phyloP scores from a whole-genome alignment of 2,888 invertebrate species.

The Brachyopa scutellaris region DNA sequence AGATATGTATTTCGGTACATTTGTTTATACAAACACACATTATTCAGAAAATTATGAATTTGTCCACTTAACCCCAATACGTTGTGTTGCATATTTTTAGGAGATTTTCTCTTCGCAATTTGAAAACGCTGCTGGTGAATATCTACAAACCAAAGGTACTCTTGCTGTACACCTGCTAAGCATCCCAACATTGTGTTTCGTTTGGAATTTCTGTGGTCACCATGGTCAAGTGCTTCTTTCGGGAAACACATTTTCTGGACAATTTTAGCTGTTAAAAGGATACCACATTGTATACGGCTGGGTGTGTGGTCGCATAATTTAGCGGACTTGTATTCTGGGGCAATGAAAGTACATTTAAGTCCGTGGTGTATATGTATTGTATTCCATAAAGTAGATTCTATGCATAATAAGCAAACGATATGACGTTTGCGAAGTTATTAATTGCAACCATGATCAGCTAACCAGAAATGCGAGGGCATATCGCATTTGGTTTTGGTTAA shows the following conservation, averaged over 20 bases:
- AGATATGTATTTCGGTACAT: no score
- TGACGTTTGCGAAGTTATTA: constrained; percentile 39
- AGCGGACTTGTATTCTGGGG: constrained; percentile 40
- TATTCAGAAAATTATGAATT: no score
- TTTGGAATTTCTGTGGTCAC: constrained; percentile 19
- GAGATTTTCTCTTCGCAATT: constrained; percentile 10
- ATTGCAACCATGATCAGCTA: constrained; percentile 31
- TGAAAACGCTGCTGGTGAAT: not conserved
- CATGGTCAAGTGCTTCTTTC: constrained; percentile 27
- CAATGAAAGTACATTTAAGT: constrained; percentile 73
- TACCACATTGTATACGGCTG: constrained; percentile 42
- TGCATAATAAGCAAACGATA: constrained; percentile 29
- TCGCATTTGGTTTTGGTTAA: not conserved
- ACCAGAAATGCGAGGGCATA: constrained; percentile 28
- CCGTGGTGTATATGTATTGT: no score
- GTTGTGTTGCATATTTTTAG: constrained; percentile 29
- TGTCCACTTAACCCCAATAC: not conserved
- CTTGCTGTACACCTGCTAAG: constrained; percentile 14
- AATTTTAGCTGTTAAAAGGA: constrained; percentile 43
- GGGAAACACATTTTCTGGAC: constrained; percentile 40
- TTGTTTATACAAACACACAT: no score
- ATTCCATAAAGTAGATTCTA: no score
- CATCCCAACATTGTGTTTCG: not conserved
- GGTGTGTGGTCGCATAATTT: constrained; percentile 72
- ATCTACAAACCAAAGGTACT: not conserved